phyloP scores from a whole-genome alignment of 2,888 invertebrate genomes.

The Zygothrica quintamaculata region DNA sequence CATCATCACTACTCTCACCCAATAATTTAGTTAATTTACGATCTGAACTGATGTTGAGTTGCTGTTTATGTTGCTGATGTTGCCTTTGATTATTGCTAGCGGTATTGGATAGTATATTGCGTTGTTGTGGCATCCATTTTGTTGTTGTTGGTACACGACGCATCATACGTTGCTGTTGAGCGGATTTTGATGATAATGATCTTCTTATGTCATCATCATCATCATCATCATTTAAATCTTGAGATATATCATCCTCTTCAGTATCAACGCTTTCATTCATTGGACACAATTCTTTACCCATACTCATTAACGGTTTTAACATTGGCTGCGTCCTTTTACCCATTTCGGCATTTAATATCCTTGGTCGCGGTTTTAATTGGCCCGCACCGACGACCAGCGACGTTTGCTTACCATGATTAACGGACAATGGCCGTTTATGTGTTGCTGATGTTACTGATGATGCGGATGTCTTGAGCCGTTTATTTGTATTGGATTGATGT shows the following conservation, averaged over 20 bases:
- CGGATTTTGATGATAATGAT: conserved; percentile 10
- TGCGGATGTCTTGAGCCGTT: conserved; percentile 29
- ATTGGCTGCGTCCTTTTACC: conserved; percentile 80
- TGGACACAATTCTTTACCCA: conserved; percentile 74
- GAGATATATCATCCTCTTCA: conserved; percentile 64
- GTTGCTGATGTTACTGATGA: conserved; percentile 19
- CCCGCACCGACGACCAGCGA: conserved; percentile 21
- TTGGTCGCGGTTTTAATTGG: conserved; percentile 76
- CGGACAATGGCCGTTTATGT: conserved; percentile 2
- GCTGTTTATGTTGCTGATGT: too few relatives aligned
- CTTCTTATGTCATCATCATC: conserved; percentile 50
- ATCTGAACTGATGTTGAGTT: conserved; percentile 22
- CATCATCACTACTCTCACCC: conserved; percentile 48
- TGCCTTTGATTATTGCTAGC: conserved; percentile 43
- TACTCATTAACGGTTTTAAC: conserved; percentile 80
- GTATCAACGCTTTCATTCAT: conserved; percentile 54
- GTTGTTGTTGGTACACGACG: conserved; percentile 25
- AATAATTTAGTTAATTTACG: conserved; percentile 54
- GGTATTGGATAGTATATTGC: conserved; percentile 50
- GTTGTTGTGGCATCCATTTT: conserved; percentile 33
- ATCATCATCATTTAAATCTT: conserved; percentile 58
- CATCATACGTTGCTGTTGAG: conserved; percentile 19
- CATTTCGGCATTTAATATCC: conserved; percentile 83
- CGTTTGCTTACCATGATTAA: conserved; percentile 23
- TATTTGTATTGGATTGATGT: conserved; percentile 6